Base-by-base conservation (phyloP, 2,797 vertebrate species). In the Cheirogaleus major region DNA sequence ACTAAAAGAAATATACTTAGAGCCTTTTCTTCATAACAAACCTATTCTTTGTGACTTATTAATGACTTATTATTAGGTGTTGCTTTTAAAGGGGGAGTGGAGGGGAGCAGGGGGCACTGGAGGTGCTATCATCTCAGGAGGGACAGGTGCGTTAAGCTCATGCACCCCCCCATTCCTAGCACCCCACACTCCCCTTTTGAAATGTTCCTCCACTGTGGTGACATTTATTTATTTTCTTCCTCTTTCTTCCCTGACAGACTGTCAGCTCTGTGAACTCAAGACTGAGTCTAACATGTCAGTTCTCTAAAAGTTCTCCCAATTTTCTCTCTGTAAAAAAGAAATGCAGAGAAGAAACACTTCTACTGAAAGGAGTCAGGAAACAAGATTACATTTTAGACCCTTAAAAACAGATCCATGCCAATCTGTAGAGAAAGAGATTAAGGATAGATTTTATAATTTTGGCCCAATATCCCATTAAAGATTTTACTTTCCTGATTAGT, bases 181-280 rank as follows among this genome's bases (percentile, higher is more conserved):
- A 76, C 65, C 52, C 59, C 22, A 70, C 30, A n/a, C 2, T 38
- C n/a, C 38, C 32, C 22, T 80, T 96, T 76, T 41, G 35, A 73
- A 84, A 89, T 61, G 12, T 25, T 90, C 65, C 65, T 78, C 43
- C 13, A 9, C 59, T 76, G 57, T 27, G 7, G 9, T 52, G 59
- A 85, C 92, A 82, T 95, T 95, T 43, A 20, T 25, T 61, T 48
- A 7, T 82, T 59, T 69, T 45, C 92, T 55, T 89, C 91, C 50
- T 65, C 23, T 70, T 78, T 88, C 65, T 87, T 87, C 72, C 93
- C 38, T 73, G 67, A 87, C 45, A 72, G 22, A 59, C 17, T 22
- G 32, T 72, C 55, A 93, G 15, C 32, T 69, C 69, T 91, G 23
- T 45, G 50, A 95, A 79, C 73, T 73, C 38, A 57, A 67, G 32